Percentiles rank a stretch among this genome's conserved stretches.
Evolutionary conservation across 2,888 invertebrate species (phyloP).

Genomic region (Venusia cambrica): DNA sequence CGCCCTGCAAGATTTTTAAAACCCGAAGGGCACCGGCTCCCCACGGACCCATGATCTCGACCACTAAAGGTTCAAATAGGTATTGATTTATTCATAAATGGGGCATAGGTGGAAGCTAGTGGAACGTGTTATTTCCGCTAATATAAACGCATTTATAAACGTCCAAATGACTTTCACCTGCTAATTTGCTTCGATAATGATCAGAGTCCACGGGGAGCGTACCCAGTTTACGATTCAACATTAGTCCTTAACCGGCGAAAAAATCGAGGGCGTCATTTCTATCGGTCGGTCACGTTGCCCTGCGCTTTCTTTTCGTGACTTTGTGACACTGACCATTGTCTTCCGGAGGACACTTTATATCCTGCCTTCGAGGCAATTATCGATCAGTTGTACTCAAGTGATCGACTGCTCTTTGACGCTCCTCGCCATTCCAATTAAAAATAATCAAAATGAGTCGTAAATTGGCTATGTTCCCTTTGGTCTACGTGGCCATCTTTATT

Average conservation of each 20-base stretch:
- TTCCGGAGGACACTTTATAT: constrained; percentile 74
- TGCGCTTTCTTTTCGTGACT: constrained; percentile 72
- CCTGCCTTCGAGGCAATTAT: constrained; percentile 58
- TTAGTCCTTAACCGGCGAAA: constrained; percentile 60
- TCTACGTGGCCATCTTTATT: constrained; percentile 58
- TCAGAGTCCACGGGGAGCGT: constrained; percentile 60
- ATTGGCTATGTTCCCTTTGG: constrained; percentile 55
- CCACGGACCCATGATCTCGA: no score
- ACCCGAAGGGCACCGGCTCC: no score
- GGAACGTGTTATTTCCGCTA: constrained; percentile 21
- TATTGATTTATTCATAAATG: no score
- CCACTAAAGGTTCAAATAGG: no score
- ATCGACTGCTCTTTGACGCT: constrained; percentile 41
- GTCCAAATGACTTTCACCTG: constrained; percentile 54
- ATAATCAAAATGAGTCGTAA: constrained; percentile 55
- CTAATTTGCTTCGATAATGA: constrained; percentile 53
- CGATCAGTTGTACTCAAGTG: constrained; percentile 65
- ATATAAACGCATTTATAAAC: constrained; percentile 39
- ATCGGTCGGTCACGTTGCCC: constrained; percentile 70
- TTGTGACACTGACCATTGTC: constrained; percentile 71
- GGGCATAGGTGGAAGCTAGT: no score
- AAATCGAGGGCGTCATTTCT: constrained; percentile 70
- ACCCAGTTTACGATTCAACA: constrained; percentile 62
- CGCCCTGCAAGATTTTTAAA: no score
- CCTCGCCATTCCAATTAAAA: constrained; percentile 20